Base-by-base conservation (phyloP, 1,140 invertebrate genomes). In the Macrobrachium rosenbergii region DNA sequence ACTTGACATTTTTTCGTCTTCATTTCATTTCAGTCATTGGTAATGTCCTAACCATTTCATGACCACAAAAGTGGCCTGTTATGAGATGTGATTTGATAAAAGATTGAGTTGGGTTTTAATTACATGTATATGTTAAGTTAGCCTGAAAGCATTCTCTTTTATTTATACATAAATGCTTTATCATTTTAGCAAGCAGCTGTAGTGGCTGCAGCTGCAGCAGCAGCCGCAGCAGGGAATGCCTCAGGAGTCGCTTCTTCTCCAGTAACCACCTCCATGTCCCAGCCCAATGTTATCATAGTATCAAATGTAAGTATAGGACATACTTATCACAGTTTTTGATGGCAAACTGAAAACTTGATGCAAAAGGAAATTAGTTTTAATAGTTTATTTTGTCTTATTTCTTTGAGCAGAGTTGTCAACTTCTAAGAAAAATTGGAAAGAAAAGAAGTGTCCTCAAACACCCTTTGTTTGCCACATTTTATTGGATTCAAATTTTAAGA, bases 261-360 rank as follows among this genome's bases (percentile, higher is more conserved):
- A 11, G 59, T 72, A 21, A 75, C 85, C 0, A 87, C 85, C 60
- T 63, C 78, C 17, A 19, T 87, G 21, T 59, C 63, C 28, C 85
- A 87, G 23, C 85, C 81, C 78, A 87, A 87, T 60, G 85, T 87
- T 37, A 87, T 87, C 72, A 87, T 87, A 75, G 85, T 87, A 17
- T 87, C 85, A 28, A 87, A 87, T 76, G 85, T 87, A 81, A 87
- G 78, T n/a, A 59, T 23, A 19, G 21, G 2, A n/a, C 5, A 2
- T 52, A 21, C 11, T 45, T 14, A 37, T 75, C 21, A 19, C 19
- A 19, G n/a, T 28, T 75, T 28, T 37, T 19, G 52, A 5, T 3
- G 3, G 28, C 1, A 37, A 37, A 37, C 28, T 37, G 28, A 37
- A 37, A 37, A 37, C 1, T 37, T 37, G 28, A 37, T 37, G 28